phyloP scores from a whole-genome alignment of 2,797 vertebrate species.

The Macrochelys suwanniensis region DNA sequence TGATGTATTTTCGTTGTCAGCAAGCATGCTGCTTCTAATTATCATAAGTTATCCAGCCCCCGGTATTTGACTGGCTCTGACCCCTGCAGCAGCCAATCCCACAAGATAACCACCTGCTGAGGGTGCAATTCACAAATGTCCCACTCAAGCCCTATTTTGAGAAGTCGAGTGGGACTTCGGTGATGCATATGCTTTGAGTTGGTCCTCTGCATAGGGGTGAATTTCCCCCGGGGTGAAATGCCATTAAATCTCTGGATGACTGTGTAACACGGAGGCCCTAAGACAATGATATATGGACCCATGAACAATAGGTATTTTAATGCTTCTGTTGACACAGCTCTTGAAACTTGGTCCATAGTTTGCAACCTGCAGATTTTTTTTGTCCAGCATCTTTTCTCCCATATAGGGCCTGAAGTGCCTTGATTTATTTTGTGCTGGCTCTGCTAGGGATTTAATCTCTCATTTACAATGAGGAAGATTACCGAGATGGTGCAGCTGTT shows the following conservation, averaged over 20 bases:
- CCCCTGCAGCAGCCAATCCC: background rate
- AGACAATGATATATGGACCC: background rate
- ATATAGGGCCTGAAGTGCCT: background rate
- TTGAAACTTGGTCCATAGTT: background rate
- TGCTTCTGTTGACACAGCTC: background rate
- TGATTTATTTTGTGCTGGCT: background rate
- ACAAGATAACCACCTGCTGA: background rate
- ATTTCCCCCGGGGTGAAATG: background rate
- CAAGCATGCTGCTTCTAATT: no score
- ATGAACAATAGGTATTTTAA: accelerated
- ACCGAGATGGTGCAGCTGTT: background rate
- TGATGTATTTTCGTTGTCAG: background rate
- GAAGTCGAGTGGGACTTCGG: constrained; percentile 22
- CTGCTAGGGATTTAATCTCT: background rate
- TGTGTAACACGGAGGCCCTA: background rate
- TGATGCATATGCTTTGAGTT: background rate
- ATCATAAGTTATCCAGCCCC: background rate
- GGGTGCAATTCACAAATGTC: background rate
- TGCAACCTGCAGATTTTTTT: accelerated
- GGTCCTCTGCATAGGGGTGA: background rate
- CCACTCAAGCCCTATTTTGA: constrained; percentile 56
- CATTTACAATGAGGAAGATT: background rate
- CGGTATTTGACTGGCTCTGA: background rate
- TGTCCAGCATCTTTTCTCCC: background rate
- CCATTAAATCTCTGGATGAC: background rate